Evolutionary conservation across 2,797 vertebrate species (phyloP).

Genomic region (Liparis tanakae): DNA sequence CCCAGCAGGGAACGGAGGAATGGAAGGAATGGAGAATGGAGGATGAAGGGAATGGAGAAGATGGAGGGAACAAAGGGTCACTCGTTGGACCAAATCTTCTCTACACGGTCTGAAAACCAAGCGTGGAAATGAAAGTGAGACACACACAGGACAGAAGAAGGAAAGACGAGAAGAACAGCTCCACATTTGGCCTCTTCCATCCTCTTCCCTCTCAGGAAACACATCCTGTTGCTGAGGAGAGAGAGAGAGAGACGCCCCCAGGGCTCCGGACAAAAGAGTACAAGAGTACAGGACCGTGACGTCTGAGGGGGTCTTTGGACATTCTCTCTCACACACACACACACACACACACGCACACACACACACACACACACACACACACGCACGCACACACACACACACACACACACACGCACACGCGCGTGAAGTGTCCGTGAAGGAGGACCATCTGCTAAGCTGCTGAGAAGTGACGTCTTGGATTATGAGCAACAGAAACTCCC

Average conservation of each 20-base stretch:
- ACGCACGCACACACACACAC: too few species aligned
- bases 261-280: constrained; percentile 79
- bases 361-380: too few species aligned
- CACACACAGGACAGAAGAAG: constrained; percentile 65
- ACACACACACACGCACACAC: too few species aligned
- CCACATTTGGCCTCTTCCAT: constrained; percentile 79
- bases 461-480: constrained; percentile 45
- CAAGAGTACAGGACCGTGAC: constrained; percentile 73
- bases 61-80: constrained; percentile 25
- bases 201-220: constrained; percentile 96
- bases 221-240: constrained; percentile 95
- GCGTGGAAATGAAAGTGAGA: constrained; percentile 19
- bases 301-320: constrained; percentile 69
- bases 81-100: constrained; percentile 46
- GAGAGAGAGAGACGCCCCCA: constrained; percentile 68
- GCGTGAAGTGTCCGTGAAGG: constrained; percentile 48
- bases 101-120: constrained; percentile 52
- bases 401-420: too few species aligned
- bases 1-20: constrained; percentile 47
- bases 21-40: constrained; percentile 34
- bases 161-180: constrained; percentile 75
- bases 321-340: constrained; percentile 59
- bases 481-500: constrained; percentile 57
- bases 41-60: too few species aligned
- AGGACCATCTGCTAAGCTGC: constrained; percentile 44